phyloP scores from a whole-genome alignment of 2,797 vertebrate genomes.

The Scolopax rusticola region DNA sequence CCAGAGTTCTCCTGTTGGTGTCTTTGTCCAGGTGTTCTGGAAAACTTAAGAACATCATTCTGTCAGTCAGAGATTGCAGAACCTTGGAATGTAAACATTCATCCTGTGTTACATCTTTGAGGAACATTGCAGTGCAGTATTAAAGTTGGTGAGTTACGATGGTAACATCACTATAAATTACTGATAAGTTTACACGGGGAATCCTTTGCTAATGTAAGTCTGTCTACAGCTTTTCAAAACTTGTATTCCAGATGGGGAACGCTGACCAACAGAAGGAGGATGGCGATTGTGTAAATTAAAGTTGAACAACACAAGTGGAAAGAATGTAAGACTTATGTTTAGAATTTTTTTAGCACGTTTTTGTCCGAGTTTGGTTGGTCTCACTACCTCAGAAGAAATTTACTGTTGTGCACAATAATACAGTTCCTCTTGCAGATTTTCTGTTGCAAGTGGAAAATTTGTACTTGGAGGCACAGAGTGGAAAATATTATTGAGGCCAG shows the following conservation, averaged over 20 bases:
- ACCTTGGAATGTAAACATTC: not conserved
- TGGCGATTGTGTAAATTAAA: not conserved
- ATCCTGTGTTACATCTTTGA: not conserved
- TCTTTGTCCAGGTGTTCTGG: not conserved
- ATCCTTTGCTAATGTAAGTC: not conserved
- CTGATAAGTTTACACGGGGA: not conserved
- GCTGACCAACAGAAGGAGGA: not conserved
- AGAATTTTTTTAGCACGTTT: not conserved
- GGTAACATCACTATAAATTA: not conserved
- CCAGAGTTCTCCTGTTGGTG: not conserved
- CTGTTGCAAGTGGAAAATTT: conserved; percentile 3
- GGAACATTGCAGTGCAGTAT: not conserved
- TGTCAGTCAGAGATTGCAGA: not conserved
- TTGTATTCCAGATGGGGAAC: fast-evolving
- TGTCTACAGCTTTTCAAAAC: not conserved
- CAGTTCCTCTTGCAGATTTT: not conserved
- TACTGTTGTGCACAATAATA: not conserved
- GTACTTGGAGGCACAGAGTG: not conserved
- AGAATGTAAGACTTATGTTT: not conserved
- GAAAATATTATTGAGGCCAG: not conserved
- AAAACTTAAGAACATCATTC: not conserved
- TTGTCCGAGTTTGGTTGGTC: not conserved
- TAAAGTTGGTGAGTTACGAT: not conserved
- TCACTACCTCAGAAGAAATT: not conserved
- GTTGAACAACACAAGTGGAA: not conserved